Base-by-base conservation (phyloP, 1,140 invertebrate genomes). In the Zaprionus tsacasi region DNA sequence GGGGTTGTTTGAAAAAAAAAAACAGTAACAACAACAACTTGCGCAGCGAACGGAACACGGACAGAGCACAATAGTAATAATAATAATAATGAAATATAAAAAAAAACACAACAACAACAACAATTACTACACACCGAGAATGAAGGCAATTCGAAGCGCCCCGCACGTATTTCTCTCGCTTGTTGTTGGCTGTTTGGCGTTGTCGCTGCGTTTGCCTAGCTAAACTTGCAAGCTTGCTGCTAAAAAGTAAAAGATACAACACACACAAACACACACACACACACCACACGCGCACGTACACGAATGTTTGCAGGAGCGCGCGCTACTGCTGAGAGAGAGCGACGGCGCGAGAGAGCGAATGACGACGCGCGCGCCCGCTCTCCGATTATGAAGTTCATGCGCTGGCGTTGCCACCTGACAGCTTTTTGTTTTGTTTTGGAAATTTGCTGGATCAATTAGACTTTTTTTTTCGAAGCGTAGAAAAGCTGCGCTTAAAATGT, bases 191-290 rank as follows among this genome's bases (percentile, higher is more conserved):
- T 79, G 71, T 65, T 79, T 79, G 78, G 71, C 76, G 70, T 79
- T 79, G 79, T 81, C 74, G 70, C 56, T 78, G 78, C 78, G 79
- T 82, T 81, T 85, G 81, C 67, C 75, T 76, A 86, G 59, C 76
- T 73, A 78, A 88, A 87, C 81, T 79, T 86, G 81, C 81, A 88
- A 82, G 85, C 81, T 87, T 71, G 80, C 83, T 88, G 85, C 83
- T 88, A 78, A 88, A 87, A 89, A 88, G 85, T 88, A 89, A 88
- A 88, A 88, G 83, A 88, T 88, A 88, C 83, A 80, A 87, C 71
- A 88, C 72, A 63, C 48, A 40, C 40, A 57, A n/a, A 50, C 54
- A 73, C 30, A 58, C 45, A 69, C 38, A 48, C 40, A 54, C 25
- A 43, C 48, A 40, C 63, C 40, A 54, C 25, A 43, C 48, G 45